A percentile compares a stretch with the other conserved stretches of the same genome.
phyloP scores from a whole-genome alignment of 1,140 invertebrate genomes.

The Ladona fulva region DNA sequence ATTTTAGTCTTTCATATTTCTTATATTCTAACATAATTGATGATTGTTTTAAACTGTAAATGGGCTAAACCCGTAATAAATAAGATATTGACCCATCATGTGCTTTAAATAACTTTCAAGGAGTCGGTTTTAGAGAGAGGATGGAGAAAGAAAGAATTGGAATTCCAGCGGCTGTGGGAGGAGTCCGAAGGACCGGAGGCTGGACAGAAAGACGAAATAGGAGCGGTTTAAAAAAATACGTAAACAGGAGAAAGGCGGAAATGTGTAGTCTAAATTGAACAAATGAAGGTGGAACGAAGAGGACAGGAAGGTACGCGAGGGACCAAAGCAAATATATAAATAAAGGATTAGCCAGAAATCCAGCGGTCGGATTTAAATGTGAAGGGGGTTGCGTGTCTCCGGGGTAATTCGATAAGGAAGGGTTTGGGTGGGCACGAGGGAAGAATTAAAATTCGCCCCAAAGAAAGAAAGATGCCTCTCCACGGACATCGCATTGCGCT shows the following conservation, averaged over 20 bases:
- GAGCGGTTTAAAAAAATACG: slow-evolving; percentile 1
- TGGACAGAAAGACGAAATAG: not conserved
- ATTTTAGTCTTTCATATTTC: too few species aligned
- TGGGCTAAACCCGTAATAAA: too few species aligned
- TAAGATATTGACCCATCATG: too few species aligned
- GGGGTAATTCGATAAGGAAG: not conserved
- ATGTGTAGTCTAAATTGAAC: not conserved
- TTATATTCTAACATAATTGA: too few species aligned
- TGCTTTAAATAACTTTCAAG: too few species aligned
- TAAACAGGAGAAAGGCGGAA: not conserved
- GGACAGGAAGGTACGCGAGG: not conserved
- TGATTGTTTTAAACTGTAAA: too few species aligned
- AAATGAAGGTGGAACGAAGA: not conserved
- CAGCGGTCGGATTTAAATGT: not conserved
- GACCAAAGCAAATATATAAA: not conserved
- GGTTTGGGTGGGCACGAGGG: not conserved
- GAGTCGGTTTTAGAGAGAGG: too few species aligned
- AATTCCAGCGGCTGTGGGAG: too few species aligned
- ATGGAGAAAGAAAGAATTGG: too few species aligned
- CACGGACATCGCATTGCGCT: too few species aligned
- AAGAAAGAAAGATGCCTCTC: too few species aligned
- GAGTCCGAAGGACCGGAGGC: not conserved
- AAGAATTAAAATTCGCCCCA: not conserved
- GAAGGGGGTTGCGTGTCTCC: not conserved
- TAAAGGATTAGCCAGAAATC: not conserved